Conservation (phyloP, 2,797 vertebrate species). For the Pangasius macronema region DNA sequence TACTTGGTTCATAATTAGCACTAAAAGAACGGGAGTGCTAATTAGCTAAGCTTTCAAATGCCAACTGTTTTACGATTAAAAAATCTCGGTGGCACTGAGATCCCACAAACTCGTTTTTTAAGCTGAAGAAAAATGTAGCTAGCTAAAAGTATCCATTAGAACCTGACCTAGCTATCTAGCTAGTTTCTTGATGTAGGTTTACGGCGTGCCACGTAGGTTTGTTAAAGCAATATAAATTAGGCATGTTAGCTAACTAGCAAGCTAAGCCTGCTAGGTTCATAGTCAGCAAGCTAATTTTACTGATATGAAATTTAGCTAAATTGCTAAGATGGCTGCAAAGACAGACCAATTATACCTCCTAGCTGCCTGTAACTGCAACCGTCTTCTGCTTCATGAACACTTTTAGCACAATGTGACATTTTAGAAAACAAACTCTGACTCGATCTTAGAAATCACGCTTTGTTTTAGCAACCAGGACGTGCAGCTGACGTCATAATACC, state of each 20-base stretch:
- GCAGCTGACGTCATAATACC: no score
- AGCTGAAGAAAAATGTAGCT: no score
- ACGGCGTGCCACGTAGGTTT: background rate
- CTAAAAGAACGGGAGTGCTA: no score
- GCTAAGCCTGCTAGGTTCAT: background rate
- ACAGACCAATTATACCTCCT: no score
- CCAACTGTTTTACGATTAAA: no score
- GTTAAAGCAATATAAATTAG: background rate
- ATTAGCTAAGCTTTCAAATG: no score
- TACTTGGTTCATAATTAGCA: background rate
- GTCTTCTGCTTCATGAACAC: background rate
- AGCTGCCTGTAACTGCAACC: background rate
- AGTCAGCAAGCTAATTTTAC: background rate
- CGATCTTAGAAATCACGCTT: no score
- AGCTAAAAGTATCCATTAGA: no score
- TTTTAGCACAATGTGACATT: background rate
- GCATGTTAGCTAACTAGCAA: background rate
- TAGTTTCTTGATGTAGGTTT: background rate
- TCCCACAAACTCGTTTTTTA: no score
- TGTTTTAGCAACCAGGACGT: no score
- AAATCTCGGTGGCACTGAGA: no score
- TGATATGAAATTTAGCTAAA: background rate
- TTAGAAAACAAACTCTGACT: background rate
- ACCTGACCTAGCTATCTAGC: background rate
- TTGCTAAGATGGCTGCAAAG: background rate